Evolutionary conservation across 2,113 vertebrate genomes (phyloP).

Genomic region (Cathartes aura): DNA sequence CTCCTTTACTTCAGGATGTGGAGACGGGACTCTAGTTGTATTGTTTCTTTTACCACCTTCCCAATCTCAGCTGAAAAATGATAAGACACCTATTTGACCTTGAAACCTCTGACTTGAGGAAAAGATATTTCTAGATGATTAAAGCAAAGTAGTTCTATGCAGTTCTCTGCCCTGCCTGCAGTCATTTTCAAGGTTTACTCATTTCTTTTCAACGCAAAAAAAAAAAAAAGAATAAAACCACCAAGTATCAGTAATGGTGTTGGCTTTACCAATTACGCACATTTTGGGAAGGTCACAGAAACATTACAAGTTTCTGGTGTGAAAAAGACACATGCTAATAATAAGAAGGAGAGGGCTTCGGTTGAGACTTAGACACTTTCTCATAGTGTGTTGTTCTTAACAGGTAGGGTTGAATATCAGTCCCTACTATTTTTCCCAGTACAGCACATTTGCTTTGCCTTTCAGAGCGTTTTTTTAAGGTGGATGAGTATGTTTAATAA

Average conservation of each 20-base stretch:
- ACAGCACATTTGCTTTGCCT: background rate
- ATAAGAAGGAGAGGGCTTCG: background rate
- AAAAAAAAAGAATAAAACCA: background rate
- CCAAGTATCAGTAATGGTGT: background rate
- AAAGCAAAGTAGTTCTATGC: background rate
- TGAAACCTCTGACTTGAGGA: slow-evolving; percentile 5
- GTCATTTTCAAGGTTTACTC: background rate
- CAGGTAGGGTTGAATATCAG: background rate
- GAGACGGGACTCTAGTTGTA: background rate
- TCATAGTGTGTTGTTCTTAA: background rate
- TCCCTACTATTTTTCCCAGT: background rate
- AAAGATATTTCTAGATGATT: background rate
- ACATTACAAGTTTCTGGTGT: background rate
- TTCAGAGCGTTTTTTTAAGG: background rate
- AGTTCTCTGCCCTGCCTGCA: background rate
- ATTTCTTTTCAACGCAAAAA: background rate
- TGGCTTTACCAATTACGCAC: background rate
- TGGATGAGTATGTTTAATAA: background rate
- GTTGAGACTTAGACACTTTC: background rate
- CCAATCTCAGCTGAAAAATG: background rate
- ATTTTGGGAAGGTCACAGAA: background rate
- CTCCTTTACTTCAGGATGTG: background rate
- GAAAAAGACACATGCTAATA: background rate
- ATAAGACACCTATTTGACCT: background rate
- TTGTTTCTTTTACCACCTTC: background rate